Evolutionary conservation across 2,888 invertebrate species (phyloP), one percentile per base, ranked within the genome.

Genomic region (Drosophila dives): DNA sequence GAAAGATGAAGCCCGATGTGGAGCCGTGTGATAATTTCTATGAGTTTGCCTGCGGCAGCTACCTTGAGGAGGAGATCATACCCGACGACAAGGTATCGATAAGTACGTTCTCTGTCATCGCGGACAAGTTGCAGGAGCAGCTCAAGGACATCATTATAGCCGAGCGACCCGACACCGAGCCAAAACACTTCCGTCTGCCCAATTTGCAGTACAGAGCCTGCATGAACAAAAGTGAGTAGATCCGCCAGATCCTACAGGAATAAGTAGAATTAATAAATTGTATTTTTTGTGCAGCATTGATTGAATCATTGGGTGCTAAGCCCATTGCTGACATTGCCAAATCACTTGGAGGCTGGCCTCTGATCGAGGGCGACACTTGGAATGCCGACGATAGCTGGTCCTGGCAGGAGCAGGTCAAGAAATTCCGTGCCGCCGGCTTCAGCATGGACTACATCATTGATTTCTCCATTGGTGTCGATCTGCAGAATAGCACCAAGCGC

Each of bases 291-390:
- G 36, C 33, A 98, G 98, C 95, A 77, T 93, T 95, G 26, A 98
- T 99, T 85, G 98, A 98, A 91, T 94, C 95, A 3, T 95, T 96
- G 56, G 98, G 97, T 0, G 92, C 97, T 50, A 93, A 94, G 4
- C 98, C 98, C 0, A 94, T 98, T 45, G 93, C 95, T 64, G 93
- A 94, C 0, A 95, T 98, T 91, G 93, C 98, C 62, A 94, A 94
- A 40, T 94, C 95, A n/a, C 94, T 99, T 29, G 98, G 99, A 1
- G 98, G 98, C 4, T 99, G 98, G 98, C 99, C 99, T 0, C 96
- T 97, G n/a, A 93, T 98, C 42, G 96, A 96, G 77, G 97, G 96
- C 0, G 94, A 95, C 36, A 77, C 91, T 0, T 98, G 98, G 98
- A 94, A 95, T 79, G 95, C 95, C 38, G 91, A 94, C 3, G 67